A percentile compares a stretch with the other conserved stretches of the same genome.
phyloP scores from a whole-genome alignment of 2,888 invertebrate genomes.

The Unio delphinus region DNA sequence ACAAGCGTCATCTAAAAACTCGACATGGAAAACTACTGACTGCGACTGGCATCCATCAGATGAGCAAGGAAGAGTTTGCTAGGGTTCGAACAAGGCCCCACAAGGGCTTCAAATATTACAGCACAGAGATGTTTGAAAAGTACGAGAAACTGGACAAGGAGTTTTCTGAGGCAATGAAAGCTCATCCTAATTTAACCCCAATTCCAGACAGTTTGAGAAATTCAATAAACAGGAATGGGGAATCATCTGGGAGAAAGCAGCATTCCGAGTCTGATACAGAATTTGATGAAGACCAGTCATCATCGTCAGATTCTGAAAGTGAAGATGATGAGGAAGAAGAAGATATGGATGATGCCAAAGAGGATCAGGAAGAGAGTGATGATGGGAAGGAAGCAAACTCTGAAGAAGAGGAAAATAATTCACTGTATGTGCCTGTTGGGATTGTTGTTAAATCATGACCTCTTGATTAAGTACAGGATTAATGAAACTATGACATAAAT shows the following conservation, averaged over 20 bases:
- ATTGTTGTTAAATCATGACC: slow-evolving; percentile 7
- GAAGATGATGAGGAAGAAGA: slow-evolving; percentile 1
- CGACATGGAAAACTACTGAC: slow-evolving; percentile 76
- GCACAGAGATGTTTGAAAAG: too few species aligned
- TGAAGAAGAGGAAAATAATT: slow-evolving; percentile 3
- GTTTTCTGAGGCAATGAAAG: too few species aligned
- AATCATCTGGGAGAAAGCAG: too few species aligned
- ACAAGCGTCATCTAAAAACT: slow-evolving; percentile 77
- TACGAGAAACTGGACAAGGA: too few species aligned
- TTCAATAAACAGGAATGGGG: too few species aligned
- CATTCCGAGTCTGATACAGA: too few species aligned
- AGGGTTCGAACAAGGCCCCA: slow-evolving; percentile 58
- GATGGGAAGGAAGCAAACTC: slow-evolving; percentile 3
- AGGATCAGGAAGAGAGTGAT: slow-evolving; percentile 13
- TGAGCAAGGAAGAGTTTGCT: slow-evolving; percentile 71
- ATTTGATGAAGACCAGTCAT: too few species aligned
- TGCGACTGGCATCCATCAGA: slow-evolving; percentile 73
- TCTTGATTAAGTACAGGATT: too few species aligned
- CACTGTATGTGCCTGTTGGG: slow-evolving; percentile 15
- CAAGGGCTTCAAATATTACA: slow-evolving; percentile 7
- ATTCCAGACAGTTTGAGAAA: too few species aligned
- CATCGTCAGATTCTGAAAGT: too few species aligned
- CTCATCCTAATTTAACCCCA: too few species aligned
- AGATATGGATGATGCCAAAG: slow-evolving; percentile 12
- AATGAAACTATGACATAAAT: too few species aligned